A percentile compares a stretch with the other conserved stretches of the same genome.
Conservation (phyloP, 2,113 vertebrate species). For the Brienomyrus longianalis region DNA sequence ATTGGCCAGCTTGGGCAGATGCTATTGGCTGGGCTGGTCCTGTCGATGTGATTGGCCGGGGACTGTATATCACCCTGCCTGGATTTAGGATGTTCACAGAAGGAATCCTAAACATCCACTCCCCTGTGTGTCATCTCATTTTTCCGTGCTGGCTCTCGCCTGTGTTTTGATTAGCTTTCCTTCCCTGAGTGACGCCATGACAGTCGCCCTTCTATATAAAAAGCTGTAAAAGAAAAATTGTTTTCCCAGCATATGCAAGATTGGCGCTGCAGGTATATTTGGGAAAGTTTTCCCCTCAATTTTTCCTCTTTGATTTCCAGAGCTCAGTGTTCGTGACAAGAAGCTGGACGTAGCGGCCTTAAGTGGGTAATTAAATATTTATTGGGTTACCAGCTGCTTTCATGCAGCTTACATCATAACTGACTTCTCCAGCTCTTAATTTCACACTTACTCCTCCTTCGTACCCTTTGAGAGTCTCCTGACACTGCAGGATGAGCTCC, state of each 20-base stretch:
- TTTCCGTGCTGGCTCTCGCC: not conserved
- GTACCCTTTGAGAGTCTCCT: not conserved
- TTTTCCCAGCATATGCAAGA: not conserved
- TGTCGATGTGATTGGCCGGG: too few relatives aligned
- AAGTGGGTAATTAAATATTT: conserved; percentile 1
- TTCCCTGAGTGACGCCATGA: not conserved
- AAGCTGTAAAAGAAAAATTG: not conserved
- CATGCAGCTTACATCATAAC: not conserved
- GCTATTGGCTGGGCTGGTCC: too few relatives aligned
- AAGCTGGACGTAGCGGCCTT: not conserved
- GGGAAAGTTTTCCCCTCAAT: not conserved
- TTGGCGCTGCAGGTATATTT: not conserved
- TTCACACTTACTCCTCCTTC: not conserved
- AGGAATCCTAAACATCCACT: not conserved
- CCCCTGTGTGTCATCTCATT: not conserved
- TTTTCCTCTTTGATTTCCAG: not conserved
- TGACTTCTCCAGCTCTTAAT: not conserved
- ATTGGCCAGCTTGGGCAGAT: not conserved
- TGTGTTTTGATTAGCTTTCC: conserved; percentile 11
- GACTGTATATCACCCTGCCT: not conserved
- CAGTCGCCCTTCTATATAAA: not conserved
- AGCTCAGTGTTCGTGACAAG: not conserved
- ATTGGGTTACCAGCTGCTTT: not conserved
- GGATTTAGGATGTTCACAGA: not conserved
- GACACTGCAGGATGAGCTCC: not conserved